phyloP scores from a whole-genome alignment of 1,140 invertebrate species.

The Hylaeus volcanicus region DNA sequence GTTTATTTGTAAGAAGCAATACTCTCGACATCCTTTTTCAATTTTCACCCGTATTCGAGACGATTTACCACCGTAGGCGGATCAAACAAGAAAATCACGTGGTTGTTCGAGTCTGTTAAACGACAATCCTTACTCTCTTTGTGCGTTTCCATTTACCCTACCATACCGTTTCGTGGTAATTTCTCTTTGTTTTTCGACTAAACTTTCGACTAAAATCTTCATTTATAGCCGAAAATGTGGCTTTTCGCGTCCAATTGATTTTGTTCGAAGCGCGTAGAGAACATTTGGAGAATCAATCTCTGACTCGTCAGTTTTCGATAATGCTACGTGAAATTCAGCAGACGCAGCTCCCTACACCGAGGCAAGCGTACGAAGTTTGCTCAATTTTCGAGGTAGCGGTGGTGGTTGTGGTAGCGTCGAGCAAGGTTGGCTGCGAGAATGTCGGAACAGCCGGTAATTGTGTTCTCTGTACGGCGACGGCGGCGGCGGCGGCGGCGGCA shows the following conservation, averaged over 20 bases:
- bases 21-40: conserved; percentile 13
- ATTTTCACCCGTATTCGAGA: not conserved
- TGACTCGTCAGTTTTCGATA: no score
- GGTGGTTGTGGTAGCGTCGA: conserved; percentile 65
- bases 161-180: not conserved
- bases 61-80: conserved; percentile 8
- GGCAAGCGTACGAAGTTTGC: conserved; percentile 72
- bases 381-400: conserved; percentile 73
- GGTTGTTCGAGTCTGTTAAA: no score
- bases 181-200: no score
- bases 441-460: conserved; percentile 64
- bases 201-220: no score
- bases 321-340: conserved; percentile 62
- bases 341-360: conserved; percentile 76
- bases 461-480: conserved; percentile 54
- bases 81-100: not conserved
- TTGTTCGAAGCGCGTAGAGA: not conserved
- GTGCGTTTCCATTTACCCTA: no score
- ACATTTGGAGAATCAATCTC: not conserved
- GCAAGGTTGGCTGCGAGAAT: conserved; percentile 62
- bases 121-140: no score
- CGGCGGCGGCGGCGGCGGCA: no score
- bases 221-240: no score
- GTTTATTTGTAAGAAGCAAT: no score
- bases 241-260: not conserved